phyloP scores from a whole-genome alignment of 2,797 vertebrate species.

The Loris lydekkerianus region DNA sequence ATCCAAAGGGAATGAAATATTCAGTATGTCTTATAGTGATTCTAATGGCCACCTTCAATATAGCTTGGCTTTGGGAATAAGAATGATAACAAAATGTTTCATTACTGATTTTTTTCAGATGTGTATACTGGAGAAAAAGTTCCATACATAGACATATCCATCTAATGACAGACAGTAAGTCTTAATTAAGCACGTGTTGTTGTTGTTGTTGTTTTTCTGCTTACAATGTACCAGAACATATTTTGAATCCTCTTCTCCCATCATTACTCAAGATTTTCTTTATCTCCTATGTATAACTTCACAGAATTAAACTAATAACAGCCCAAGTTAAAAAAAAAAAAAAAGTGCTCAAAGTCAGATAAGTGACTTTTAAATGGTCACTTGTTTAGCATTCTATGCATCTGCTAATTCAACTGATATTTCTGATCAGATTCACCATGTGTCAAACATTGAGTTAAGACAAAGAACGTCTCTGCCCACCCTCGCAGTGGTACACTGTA shows the following conservation, averaged over 20 bases:
- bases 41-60: neutral
- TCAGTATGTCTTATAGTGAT: neutral
- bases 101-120: neutral
- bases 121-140: neutral
- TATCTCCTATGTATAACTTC: neutral
- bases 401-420: neutral
- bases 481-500: neutral
- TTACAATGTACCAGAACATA: neutral
- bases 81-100: neutral
- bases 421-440: neutral
- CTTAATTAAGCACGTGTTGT: rapidly evolving
- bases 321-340: neutral
- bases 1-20: conserved; percentile 45
- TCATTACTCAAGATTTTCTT: neutral
- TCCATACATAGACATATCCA: neutral
- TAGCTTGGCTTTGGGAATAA: neutral
- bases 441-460: neutral
- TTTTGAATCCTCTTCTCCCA: neutral
- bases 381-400: neutral
- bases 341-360: neutral
- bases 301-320: conserved; percentile 9
- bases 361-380: neutral
- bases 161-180: neutral
- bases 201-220: neutral
- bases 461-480: neutral